Evolutionary conservation across 1,140 invertebrate genomes (phyloP).

Genomic region (Apolygus lucorum): DNA sequence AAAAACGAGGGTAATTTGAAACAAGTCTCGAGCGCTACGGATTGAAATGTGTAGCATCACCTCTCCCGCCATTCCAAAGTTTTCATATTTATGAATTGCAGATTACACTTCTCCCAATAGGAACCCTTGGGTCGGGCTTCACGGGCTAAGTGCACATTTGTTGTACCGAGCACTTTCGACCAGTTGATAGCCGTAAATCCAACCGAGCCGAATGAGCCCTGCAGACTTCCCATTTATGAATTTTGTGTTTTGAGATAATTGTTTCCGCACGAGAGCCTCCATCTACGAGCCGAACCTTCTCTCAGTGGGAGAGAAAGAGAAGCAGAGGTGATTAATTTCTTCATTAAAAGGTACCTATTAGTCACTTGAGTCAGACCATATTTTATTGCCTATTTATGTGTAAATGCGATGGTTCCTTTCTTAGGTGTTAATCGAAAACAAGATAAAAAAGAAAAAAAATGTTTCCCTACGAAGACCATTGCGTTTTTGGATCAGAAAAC

Average conservation of each 20-base stretch:
- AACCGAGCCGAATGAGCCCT: background rate
- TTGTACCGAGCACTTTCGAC: background rate
- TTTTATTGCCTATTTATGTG: slow-evolving; percentile 17
- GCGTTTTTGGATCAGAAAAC: background rate
- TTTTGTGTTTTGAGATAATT: slow-evolving; percentile 16
- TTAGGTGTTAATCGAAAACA: slow-evolving; percentile 4
- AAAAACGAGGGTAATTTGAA: too few relatives aligned
- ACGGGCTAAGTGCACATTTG: background rate
- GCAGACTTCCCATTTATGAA: too few relatives aligned
- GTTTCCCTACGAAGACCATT: background rate
- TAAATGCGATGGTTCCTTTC: slow-evolving; percentile 11
- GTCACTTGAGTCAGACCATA: background rate
- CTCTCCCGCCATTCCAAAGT: too few relatives aligned
- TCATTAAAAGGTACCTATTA: slow-evolving; percentile 10
- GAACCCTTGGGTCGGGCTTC: background rate
- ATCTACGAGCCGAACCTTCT: background rate
- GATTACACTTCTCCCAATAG: background rate
- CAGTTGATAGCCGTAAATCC: slow-evolving; percentile 4
- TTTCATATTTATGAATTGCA: background rate
- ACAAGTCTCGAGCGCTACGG: too few relatives aligned
- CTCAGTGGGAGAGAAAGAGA: background rate
- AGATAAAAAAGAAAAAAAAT: too few relatives aligned
- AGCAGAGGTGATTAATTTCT: slow-evolving; percentile 3
- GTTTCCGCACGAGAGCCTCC: slow-evolving; percentile 11
- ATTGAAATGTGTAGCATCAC: too few relatives aligned